Percentiles rank a stretch among this genome's conserved stretches.
Evolutionary conservation across 2,888 invertebrate genomes (phyloP).

Genomic region (Clusia tigrina): DNA sequence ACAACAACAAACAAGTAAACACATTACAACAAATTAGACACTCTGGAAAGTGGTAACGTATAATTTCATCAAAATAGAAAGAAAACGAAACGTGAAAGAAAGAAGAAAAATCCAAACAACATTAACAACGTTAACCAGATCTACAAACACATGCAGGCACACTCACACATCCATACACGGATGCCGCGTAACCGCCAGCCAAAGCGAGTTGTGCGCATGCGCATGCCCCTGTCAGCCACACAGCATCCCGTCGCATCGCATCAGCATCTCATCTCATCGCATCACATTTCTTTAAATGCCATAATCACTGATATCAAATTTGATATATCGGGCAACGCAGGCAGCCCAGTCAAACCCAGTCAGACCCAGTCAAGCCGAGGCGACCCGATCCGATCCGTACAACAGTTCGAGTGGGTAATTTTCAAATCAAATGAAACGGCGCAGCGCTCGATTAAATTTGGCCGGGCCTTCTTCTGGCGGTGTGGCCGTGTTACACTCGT

Average conservation of each 20-base stretch:
- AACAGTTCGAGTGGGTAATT: conserved; percentile 13
- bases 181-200: conserved; percentile 18
- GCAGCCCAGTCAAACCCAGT: no score
- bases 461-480: neutral
- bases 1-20: neutral
- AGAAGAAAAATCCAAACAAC: conserved; percentile 19
- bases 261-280: no score
- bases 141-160: no score
- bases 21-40: conserved; percentile 1
- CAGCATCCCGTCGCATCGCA: no score
- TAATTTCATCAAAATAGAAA: conserved; percentile 1
- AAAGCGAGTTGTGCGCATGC: conserved; percentile 1
- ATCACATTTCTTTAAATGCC: conserved; percentile 21
- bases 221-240: no score
- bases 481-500: neutral
- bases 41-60: conserved; percentile 23
- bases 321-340: neutral
- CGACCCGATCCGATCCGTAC: neutral
- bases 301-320: conserved; percentile 21
- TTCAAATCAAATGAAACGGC: conserved; percentile 16
- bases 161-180: no score
- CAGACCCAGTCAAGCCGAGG: no score
- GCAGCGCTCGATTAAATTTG: no score
- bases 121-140: conserved; percentile 21
- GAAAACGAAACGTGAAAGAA: neutral